phyloP scores from a whole-genome alignment of 2,113 vertebrate genomes.

The Tinamus guttatus region DNA sequence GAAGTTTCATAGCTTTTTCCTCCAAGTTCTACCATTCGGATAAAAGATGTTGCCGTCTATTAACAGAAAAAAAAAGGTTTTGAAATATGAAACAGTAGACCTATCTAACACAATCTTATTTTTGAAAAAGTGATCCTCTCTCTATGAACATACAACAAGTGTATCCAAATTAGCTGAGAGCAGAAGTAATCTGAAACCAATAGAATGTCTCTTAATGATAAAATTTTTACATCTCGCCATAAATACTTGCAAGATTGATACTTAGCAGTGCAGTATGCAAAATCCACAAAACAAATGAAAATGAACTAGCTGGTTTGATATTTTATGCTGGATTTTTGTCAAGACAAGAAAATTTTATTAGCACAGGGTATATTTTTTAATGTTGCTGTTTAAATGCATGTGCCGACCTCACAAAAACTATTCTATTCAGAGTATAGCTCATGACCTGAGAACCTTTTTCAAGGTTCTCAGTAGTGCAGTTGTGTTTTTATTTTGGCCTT shows the following conservation, averaged over 20 bases:
- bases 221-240: background rate
- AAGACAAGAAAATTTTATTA: background rate
- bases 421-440: background rate
- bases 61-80: slow-evolving; percentile 38
- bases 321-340: background rate
- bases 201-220: background rate
- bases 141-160: background rate
- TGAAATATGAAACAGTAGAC: background rate
- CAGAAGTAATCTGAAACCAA: background rate
- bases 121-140: background rate
- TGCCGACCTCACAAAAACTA: background rate
- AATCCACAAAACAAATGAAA: background rate
- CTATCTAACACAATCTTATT: background rate
- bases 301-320: background rate
- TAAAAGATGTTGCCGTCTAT: slow-evolving; percentile 88
- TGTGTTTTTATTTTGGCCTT: no score
- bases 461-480: background rate
- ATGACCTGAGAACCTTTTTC: background rate
- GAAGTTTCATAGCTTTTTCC: slow-evolving; percentile 89
- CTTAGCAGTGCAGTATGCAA: background rate
- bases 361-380: background rate
- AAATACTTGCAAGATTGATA: background rate
- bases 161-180: background rate
- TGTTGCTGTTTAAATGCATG: background rate
- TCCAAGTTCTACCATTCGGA: slow-evolving; percentile 89